Evolutionary conservation across 2,888 invertebrate species (phyloP).

Genomic region (Poecilus cupreus): DNA sequence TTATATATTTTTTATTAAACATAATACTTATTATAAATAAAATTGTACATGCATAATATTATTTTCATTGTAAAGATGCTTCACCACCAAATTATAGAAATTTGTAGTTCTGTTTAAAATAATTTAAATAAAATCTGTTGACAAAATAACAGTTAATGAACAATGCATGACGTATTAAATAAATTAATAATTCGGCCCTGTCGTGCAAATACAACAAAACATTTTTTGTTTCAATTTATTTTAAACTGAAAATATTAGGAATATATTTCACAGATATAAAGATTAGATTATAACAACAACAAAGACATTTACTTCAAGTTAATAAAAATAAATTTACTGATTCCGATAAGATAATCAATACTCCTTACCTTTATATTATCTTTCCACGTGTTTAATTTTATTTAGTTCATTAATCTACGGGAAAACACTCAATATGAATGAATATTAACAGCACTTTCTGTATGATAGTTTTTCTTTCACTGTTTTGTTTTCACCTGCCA

Average conservation of each 20-base stretch:
- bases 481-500: conserved; percentile 56
- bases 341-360: conserved; percentile 13
- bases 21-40: too few species aligned
- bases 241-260: not conserved
- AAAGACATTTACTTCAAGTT: conserved; percentile 13
- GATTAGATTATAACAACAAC: conserved; percentile 24
- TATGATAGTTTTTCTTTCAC: not conserved
- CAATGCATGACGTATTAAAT: not conserved
- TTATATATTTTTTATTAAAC: too few species aligned
- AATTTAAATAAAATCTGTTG: not conserved
- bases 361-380: conserved; percentile 33
- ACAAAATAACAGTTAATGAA: not conserved
- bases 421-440: conserved; percentile 19
- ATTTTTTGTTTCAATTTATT: not conserved
- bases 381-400: not conserved
- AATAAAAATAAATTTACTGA: conserved; percentile 1
- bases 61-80: too few species aligned
- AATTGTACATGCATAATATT: too few species aligned
- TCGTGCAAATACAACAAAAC: not conserved
- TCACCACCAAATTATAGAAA: too few species aligned
- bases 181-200: too few species aligned
- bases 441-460: not conserved
- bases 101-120: too few species aligned
- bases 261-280: not conserved
- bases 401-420: conserved; percentile 15